Percentiles rank a stretch among this genome's conserved stretches.
Evolutionary conservation across 2,797 vertebrate genomes (phyloP).

Genomic region (Characodon lateralis): DNA sequence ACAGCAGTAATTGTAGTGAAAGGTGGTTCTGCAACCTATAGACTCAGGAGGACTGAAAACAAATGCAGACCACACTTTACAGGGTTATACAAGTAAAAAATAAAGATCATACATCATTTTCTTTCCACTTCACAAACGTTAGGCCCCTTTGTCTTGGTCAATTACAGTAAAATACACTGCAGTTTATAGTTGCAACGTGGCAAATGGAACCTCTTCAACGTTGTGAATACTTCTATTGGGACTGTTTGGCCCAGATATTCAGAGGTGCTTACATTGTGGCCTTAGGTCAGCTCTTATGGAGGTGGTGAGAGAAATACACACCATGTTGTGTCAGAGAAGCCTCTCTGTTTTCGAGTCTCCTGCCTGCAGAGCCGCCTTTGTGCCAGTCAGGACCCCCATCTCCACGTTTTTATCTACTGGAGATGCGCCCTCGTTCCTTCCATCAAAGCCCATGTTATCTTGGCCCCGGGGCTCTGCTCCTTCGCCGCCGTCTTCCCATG

Average conservation of each 20-base stretch:
- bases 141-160: neutral
- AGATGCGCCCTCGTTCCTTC: slow-evolving; percentile 32
- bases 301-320: slow-evolving; percentile 40
- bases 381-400: slow-evolving; percentile 59
- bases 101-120: no score
- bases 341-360: slow-evolving; percentile 58
- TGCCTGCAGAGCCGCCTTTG: slow-evolving; percentile 37
- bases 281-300: neutral
- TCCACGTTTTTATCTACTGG: slow-evolving; percentile 60
- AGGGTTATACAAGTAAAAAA: neutral
- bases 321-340: slow-evolving; percentile 62
- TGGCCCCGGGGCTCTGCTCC: slow-evolving; percentile 30
- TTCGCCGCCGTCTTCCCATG: slow-evolving; percentile 44
- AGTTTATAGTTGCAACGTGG: neutral
- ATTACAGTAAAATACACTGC: neutral
- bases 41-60: neutral
- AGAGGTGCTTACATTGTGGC: slow-evolving; percentile 4
- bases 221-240: neutral
- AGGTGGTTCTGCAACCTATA: no score
- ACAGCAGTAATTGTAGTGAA: no score
- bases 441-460: slow-evolving; percentile 72
- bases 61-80: no score
- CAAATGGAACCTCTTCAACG: neutral
- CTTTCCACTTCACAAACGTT: neutral
- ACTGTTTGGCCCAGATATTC: slow-evolving; percentile 1